Conservation (phyloP, 2,797 vertebrate genomes). For the Spinus olivaceus region DNA sequence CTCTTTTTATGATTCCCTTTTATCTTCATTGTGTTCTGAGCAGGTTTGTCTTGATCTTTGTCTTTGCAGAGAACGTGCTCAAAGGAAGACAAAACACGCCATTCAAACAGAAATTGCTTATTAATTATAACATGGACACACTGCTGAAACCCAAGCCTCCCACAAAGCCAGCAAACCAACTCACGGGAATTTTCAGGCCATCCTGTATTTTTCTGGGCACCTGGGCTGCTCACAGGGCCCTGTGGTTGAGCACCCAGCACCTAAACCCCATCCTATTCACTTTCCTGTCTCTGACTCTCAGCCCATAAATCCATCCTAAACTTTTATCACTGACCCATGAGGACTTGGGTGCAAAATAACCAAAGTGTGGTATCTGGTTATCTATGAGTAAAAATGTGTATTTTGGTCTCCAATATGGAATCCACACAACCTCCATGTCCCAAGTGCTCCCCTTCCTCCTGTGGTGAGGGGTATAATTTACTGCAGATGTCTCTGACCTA, state of each 20-base stretch:
- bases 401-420: not conserved
- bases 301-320: not conserved
- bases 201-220: not conserved
- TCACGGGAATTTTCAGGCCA: not conserved
- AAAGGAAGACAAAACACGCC: slow-evolving; percentile 59
- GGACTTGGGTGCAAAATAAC: not conserved
- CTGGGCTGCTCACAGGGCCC: fast-evolving
- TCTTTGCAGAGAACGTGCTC: slow-evolving; percentile 57
- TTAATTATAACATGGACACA: slow-evolving; percentile 55
- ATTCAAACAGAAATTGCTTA: slow-evolving; percentile 61
- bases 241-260: not conserved
- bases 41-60: slow-evolving; percentile 65
- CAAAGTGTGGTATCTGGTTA: not conserved
- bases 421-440: not conserved
- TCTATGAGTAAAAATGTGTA: not conserved
- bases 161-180: slow-evolving; percentile 16
- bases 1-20: slow-evolving; percentile 63
- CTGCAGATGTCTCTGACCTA: slow-evolving; percentile 41
- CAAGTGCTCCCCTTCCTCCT: not conserved
- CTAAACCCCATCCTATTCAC: not conserved
- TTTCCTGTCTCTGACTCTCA: not conserved
- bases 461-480: not conserved
- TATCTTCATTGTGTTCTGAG: slow-evolving; percentile 58
- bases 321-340: not conserved
- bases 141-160: slow-evolving; percentile 10